Evolutionary conservation across 92 coral and sea anemone genomes (phyloP).

Genomic region (Palythoa grandis): DNA sequence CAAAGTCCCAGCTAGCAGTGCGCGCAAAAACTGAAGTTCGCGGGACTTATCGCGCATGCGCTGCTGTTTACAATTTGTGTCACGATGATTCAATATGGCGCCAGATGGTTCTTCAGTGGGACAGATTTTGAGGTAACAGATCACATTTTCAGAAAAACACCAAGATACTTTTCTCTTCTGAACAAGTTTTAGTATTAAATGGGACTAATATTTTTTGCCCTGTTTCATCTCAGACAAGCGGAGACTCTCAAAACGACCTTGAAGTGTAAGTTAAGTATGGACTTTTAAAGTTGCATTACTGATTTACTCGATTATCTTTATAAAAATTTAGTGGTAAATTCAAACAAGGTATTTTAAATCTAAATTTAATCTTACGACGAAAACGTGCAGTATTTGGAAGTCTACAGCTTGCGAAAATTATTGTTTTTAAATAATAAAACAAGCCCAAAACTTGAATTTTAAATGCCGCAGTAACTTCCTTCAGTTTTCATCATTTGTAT

Average conservation of each 20-base stretch:
- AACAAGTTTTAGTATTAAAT: neutral
- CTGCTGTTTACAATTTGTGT: constrained; percentile 2
- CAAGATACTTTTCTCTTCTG: neutral
- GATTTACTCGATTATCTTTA: neutral
- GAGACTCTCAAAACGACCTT: constrained; percentile 84
- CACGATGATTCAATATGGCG: constrained; percentile 92
- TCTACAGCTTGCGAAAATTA: neutral
- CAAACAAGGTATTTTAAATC: neutral
- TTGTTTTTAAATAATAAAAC: neutral
- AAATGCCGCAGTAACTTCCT: neutral
- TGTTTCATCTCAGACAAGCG: constrained; percentile 72
- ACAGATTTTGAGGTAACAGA: constrained; percentile 88
- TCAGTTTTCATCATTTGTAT: neutral
- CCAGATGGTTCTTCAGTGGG: constrained; percentile 91
- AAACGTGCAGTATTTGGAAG: neutral
- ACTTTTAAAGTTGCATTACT: neutral
- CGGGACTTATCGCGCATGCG: neutral
- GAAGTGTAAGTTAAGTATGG: constrained; percentile 78
- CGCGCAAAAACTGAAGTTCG: too few relatives aligned
- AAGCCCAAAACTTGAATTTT: neutral
- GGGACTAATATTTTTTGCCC: neutral
- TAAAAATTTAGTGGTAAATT: neutral
- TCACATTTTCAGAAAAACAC: neutral
- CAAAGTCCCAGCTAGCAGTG: too few relatives aligned
- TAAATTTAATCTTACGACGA: neutral